These are phyloP conservation scores for Actenoides hombroni DNA, from an alignment of 2,113 vertebrate species.

Conservation along the genomic window DNA sequence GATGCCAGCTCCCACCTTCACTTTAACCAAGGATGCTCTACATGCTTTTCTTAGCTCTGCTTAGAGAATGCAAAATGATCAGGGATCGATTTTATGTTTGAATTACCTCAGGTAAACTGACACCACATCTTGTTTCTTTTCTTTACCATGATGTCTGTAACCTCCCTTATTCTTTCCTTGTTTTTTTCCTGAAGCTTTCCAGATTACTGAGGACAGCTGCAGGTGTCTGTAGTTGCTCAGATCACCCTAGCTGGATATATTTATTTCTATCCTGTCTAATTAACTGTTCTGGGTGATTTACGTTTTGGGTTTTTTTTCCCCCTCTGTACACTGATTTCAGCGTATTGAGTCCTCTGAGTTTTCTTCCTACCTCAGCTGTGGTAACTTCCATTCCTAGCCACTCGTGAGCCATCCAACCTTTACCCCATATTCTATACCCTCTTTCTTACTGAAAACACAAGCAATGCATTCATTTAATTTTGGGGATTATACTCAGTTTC, in stretches of 20 bases:
- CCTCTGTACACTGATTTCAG: neutral
- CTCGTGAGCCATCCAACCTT: neutral
- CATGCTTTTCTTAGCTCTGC: neutral
- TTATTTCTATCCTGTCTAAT: neutral
- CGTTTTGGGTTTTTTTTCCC: neutral
- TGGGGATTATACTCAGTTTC: neutral
- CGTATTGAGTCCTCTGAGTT: neutral
- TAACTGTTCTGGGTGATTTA: neutral
- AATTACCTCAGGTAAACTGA: neutral
- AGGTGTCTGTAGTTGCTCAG: neutral
- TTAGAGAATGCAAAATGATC: neutral
- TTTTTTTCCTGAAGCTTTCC: neutral
- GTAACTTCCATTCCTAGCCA: neutral
- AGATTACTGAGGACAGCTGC: neutral
- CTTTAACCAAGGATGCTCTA: neutral
- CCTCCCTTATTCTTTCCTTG: neutral
- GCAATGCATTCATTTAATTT: neutral
- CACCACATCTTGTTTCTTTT: neutral
- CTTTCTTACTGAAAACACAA: neutral
- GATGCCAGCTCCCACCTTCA: neutral
- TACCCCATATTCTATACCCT: neutral
- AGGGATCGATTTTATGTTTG: neutral
- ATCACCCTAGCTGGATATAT: neutral
- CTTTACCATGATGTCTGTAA: neutral
- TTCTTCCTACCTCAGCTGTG: neutral